A percentile compares a stretch with the other conserved stretches of the same genome.
These are phyloP conservation scores for Ecliptopera silaceata DNA, from an alignment of 2,888 invertebrate species.

Conservation along the genomic window DNA sequence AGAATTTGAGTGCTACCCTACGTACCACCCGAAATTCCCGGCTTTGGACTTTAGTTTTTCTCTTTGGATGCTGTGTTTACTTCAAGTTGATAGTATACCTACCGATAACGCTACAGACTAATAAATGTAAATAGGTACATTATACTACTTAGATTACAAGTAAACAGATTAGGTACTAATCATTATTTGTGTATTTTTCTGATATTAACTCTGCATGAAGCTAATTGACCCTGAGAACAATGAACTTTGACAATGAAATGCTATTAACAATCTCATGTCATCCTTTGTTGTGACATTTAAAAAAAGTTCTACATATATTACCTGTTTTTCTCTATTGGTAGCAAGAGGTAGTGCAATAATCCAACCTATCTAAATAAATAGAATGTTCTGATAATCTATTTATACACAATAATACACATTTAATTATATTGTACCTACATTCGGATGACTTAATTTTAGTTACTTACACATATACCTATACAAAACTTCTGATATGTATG, in stretches of 20 bases:
- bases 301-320: slow-evolving; percentile 43
- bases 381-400: too few species aligned
- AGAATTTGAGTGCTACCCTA: too few species aligned
- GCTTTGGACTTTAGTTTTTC: too few species aligned
- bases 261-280: slow-evolving; percentile 27
- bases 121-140: background rate
- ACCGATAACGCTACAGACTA: too few species aligned
- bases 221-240: slow-evolving; percentile 35
- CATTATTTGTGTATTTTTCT: slow-evolving; percentile 6
- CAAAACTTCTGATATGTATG: too few species aligned
- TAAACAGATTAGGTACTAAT: slow-evolving; percentile 15
- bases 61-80: too few species aligned
- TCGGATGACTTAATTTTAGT: too few species aligned
- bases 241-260: slow-evolving; percentile 33
- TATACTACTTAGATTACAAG: background rate
- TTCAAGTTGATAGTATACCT: background rate
- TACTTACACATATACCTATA: too few species aligned
- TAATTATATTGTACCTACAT: too few species aligned
- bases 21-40: too few species aligned
- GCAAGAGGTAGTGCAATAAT: slow-evolving; percentile 11
- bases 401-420: too few species aligned
- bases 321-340: slow-evolving; percentile 38
- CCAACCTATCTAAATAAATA: background rate
- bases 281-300: slow-evolving; percentile 66
- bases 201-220: background rate